These are phyloP conservation scores for Unio pictorum DNA, from an alignment of 2,888 invertebrate species.

Conservation along the genomic window DNA sequence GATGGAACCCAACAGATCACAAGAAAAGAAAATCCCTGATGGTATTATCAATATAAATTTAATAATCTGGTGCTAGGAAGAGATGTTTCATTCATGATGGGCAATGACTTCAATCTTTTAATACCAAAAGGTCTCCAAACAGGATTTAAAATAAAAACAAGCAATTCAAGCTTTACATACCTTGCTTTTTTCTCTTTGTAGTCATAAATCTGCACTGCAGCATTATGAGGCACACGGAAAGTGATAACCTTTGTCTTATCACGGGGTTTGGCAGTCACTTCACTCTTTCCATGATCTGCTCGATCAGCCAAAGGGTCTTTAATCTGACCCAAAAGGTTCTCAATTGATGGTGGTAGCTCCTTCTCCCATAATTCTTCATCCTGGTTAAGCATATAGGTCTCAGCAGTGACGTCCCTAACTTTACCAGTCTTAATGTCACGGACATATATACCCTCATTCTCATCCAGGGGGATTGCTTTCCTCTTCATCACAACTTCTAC, in stretches of 20 bases:
- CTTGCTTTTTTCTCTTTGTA: constrained; percentile 74
- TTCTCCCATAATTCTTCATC: constrained; percentile 72
- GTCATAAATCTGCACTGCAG: constrained; percentile 74
- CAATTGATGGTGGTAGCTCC: constrained; percentile 71
- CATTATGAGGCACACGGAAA: constrained; percentile 74
- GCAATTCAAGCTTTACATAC: constrained; percentile 31
- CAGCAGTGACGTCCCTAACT: constrained; percentile 70
- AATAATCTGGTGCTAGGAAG: neutral
- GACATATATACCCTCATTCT: constrained; percentile 75
- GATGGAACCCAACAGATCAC: too few relatives aligned
- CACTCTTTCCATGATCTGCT: constrained; percentile 21
- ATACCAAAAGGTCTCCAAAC: neutral
- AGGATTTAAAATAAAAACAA: neutral
- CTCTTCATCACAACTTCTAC: constrained; percentile 73
- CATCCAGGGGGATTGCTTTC: constrained; percentile 73
- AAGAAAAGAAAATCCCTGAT: too few relatives aligned
- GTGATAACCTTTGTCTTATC: constrained; percentile 71
- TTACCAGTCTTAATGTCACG: constrained; percentile 72
- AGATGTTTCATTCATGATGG: neutral
- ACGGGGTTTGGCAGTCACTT: constrained; percentile 36
- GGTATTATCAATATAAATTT: constrained; percentile 5
- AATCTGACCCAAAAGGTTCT: constrained; percentile 59
- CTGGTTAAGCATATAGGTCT: constrained; percentile 74
- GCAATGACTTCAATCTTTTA: neutral
- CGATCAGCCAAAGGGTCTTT: constrained; percentile 73